Evolutionary conservation across 2,113 vertebrate genomes (phyloP), one percentile per base, ranked within the genome.

Genomic region (Plecotus auritus): DNA sequence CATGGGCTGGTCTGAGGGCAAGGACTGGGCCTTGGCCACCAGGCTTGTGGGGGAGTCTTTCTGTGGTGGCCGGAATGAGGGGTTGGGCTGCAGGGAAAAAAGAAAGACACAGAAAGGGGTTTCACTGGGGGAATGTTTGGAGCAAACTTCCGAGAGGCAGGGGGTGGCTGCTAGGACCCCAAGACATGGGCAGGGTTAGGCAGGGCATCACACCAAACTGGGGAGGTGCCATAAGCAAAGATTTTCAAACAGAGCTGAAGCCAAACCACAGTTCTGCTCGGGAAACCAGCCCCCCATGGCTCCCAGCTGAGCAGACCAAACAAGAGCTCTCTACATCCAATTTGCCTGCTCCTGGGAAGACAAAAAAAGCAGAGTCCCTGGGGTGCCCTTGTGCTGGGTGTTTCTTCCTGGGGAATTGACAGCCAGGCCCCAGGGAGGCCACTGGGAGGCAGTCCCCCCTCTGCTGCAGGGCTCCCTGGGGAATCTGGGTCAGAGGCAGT

Each of bases 11-110:
- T 98, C 98, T 0, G 98, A 32, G 0, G 98, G 98, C 5, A 99
- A 98, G 42, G 98, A 99, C 96, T 98, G 98, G 16, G 98, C 98
- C 98, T 99, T 99, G 97, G 97, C 93, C 13, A 98, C 97, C 61
- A 97, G 97, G 86, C 97, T 98, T 49, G 94, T 72, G 0, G 98
- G 97, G 9, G 97, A 97, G 13, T 97, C 97, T 22, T 98, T 98
- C 86, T 97, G 98, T 1, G 40, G 95, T 0, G 98, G 97, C 78
- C 98, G 97, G 95, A 98, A 98, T 82, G 98, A 98, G 59, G 98
- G 91, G 14, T 51, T 98, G 26, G 97, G 97, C 98, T 98, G 74
- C 67, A 87, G 54, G 83, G 95, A 89, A 18, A 73, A 95, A 12
- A 76, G 32, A 93, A 40, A 47, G 87, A 88, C 5, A 40, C 9